Evolutionary conservation across 2,888 invertebrate genomes (phyloP).

Genomic region (Ganaspis brasiliensis): DNA sequence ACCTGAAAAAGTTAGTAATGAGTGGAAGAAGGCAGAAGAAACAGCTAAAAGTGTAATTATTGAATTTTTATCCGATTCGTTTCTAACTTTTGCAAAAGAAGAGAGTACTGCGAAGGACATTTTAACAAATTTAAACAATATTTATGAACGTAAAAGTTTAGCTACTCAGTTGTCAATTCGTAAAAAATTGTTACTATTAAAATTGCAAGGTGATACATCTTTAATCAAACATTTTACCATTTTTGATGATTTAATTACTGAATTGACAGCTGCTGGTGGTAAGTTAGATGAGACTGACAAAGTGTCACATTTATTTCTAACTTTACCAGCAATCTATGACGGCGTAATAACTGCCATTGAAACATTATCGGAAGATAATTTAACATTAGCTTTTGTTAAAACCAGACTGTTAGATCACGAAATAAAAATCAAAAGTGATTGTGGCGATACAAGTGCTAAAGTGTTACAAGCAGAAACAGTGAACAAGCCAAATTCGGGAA

Average conservation of each 20-base stretch:
- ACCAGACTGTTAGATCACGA: conserved; percentile 63
- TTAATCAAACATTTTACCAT: conserved; percentile 67
- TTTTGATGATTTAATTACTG: conserved; percentile 73
- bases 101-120: conserved; percentile 52
- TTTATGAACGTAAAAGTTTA: conserved; percentile 62
- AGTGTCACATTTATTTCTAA: conserved; percentile 72
- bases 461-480: conserved; percentile 63
- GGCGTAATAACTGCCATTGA: conserved; percentile 76
- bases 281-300: conserved; percentile 74
- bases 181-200: conserved; percentile 57
- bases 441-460: conserved; percentile 66
- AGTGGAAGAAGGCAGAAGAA: conserved; percentile 49
- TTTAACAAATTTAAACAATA: conserved; percentile 50
- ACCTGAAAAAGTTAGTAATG: neutral
- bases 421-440: conserved; percentile 57
- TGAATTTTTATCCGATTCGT: conserved; percentile 53
- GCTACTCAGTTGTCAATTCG: conserved; percentile 54
- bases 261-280: conserved; percentile 72
- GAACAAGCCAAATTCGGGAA: conserved; percentile 42
- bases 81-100: conserved; percentile 47
- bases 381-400: conserved; percentile 74
- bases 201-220: conserved; percentile 57
- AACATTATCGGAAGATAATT: conserved; percentile 70
- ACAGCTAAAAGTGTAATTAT: conserved; percentile 53
- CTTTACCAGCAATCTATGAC: conserved; percentile 73